Evolutionary conservation across 2,888 invertebrate genomes (phyloP).

Genomic region (Stenolophus ochropezus): DNA sequence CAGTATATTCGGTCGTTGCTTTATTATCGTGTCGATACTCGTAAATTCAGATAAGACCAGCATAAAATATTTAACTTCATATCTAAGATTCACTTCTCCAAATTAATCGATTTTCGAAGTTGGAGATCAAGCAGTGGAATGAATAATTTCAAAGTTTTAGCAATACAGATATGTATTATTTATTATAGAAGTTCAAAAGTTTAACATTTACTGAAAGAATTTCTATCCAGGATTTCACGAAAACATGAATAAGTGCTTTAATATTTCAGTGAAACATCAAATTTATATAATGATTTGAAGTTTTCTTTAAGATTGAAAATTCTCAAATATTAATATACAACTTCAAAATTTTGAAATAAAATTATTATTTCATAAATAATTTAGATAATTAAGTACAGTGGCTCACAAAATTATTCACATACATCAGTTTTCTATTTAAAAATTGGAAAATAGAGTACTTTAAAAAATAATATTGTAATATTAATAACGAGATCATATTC

Average conservation of each 20-base stretch:
- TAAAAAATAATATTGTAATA: too few relatives aligned
- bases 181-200: not conserved
- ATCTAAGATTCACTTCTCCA: not conserved
- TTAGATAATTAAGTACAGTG: too few relatives aligned
- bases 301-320: too few relatives aligned
- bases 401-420: too few relatives aligned
- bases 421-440: too few relatives aligned
- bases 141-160: not conserved
- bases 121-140: not conserved
- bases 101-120: not conserved
- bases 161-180: not conserved
- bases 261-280: too few relatives aligned
- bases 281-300: too few relatives aligned
- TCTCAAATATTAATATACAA: too few relatives aligned
- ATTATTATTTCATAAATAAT: too few relatives aligned
- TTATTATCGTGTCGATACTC: not conserved
- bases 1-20: not conserved
- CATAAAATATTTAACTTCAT: slow-evolving; percentile 1
- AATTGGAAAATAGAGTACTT: too few relatives aligned
- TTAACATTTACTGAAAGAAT: not conserved
- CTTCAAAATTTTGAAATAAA: too few relatives aligned
- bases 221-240: not conserved
- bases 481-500: too few relatives aligned
- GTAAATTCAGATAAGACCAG: not conserved
- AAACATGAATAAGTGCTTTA: not conserved